Base-by-base conservation (phyloP, 2,888 invertebrate species). In the Drosophila borealis region DNA sequence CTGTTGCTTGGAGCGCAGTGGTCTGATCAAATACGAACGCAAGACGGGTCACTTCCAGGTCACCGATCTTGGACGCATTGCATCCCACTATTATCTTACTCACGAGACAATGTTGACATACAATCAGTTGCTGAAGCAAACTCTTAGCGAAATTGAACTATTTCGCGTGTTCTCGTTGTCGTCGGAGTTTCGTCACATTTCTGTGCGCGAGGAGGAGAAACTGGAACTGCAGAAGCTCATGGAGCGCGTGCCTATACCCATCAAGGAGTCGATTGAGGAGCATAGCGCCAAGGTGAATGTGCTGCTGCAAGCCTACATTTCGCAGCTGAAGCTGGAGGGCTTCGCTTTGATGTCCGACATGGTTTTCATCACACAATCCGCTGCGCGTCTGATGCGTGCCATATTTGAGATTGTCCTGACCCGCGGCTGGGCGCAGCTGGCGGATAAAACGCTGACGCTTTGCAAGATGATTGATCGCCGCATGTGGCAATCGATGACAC, bases 401-500 rank as follows among this genome's bases (percentile, higher is more conserved):
- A 98, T 99, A 78, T 99, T 96, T 92, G 99, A 99, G 93, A 99
- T 99, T 78, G 99, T 99, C 0, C 92, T 99, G 44, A 94, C 95
- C 53, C 93, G 96, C 36, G 97, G 99, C 13, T 99, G 99, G 99
- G 99, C 99, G 0, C 98, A 99, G 88, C 92, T 99, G 56, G 98
- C 98, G 0, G 99, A 99, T 91, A 99, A 99, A 92, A 96, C 98
- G 0, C 93, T 99, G 17, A 96, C 98, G 0, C 94, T 99, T 6
- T 99, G 99, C 93, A 99, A 99, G 93, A 99, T 99, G 99, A 98
- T 99, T 68, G 98, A 99, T 91, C 95, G 98, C 1, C 94, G 99
- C 36, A 99, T 99, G 98, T 99, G 99, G 99, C 99, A 99, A 92
- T 98, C 98, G 0, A 98, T 99, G 98, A 98, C 98, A 2, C 99